A percentile compares a stretch with the other conserved stretches of the same genome.
phyloP scores from a whole-genome alignment of 1,140 invertebrate genomes.

The Zaprionus africanus region DNA sequence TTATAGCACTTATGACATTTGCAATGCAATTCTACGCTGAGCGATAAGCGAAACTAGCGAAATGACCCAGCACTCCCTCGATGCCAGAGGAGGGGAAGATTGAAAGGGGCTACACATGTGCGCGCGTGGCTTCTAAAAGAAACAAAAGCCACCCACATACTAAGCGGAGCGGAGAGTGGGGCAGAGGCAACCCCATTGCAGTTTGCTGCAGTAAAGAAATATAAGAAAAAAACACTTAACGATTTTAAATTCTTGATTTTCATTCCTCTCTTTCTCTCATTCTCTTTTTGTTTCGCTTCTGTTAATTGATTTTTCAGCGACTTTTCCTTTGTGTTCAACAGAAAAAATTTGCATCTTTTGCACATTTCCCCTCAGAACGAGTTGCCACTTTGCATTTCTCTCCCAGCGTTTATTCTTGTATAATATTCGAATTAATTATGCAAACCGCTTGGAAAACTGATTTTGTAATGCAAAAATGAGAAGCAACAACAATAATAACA shows the following conservation, averaged over 20 bases:
- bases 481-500: background rate
- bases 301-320: conserved; percentile 54
- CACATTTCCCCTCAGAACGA: conserved; percentile 27
- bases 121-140: conserved; percentile 71
- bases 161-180: background rate
- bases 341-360: conserved; percentile 42
- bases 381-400: conserved; percentile 30
- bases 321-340: conserved; percentile 27
- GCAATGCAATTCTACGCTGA: conserved; percentile 53
- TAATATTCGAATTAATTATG: conserved; percentile 45
- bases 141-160: conserved; percentile 59
- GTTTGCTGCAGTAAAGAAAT: conserved; percentile 2
- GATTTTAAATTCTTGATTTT: conserved; percentile 1
- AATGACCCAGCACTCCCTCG: conserved; percentile 29
- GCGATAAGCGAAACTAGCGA: conserved; percentile 51
- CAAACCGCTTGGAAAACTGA: conserved; percentile 39
- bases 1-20: conserved; percentile 47
- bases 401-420: conserved; percentile 11
- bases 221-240: conserved; percentile 17
- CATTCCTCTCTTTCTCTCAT: background rate
- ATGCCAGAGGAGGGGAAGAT: background rate
- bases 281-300: background rate
- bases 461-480: conserved; percentile 26
- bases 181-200: background rate
- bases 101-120: conserved; percentile 31